Evolutionary conservation across 2,888 invertebrate species (phyloP).

Genomic region (Ormyrus pomaceus): DNA sequence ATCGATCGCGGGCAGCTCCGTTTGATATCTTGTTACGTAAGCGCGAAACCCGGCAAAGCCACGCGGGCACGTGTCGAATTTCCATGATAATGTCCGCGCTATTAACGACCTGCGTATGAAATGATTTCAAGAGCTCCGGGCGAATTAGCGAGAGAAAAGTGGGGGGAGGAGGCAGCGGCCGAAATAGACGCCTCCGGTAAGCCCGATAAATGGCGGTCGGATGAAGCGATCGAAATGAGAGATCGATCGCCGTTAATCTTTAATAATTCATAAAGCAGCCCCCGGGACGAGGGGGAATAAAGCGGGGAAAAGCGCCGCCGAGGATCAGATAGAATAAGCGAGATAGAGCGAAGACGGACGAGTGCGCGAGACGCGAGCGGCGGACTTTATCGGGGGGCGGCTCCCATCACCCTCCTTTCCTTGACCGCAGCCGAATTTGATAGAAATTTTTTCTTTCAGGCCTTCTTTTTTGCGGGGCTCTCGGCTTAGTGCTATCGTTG

Average conservation of each 20-base stretch:
- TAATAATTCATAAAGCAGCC: slow-evolving; percentile 37
- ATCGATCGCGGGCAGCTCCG: slow-evolving; percentile 9
- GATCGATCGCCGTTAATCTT: slow-evolving; percentile 42
- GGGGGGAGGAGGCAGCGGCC: background rate
- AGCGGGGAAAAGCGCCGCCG: background rate
- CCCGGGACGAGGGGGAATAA: background rate
- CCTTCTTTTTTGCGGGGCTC: background rate
- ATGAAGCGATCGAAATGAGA: slow-evolving; percentile 35
- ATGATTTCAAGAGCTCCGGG: slow-evolving; percentile 2
- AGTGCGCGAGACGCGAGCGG: background rate
- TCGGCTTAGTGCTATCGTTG: background rate
- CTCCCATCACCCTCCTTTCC: no score
- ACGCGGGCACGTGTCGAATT: background rate
- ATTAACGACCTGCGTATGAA: background rate
- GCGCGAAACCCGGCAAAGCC: slow-evolving; percentile 25
- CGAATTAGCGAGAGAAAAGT: background rate
- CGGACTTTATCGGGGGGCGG: slow-evolving; percentile 2
- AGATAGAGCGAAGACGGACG: slow-evolving; percentile 27
- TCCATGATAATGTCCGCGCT: slow-evolving; percentile 20
- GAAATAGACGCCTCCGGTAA: background rate
- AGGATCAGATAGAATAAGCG: slow-evolving; percentile 20
- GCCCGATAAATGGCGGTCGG: slow-evolving; percentile 23
- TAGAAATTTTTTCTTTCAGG: background rate
- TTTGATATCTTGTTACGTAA: slow-evolving; percentile 45
- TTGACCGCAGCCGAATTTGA: background rate